These are phyloP conservation scores for Hyla sarda DNA, from an alignment of 2,113 vertebrate species.

Conservation along the genomic window DNA sequence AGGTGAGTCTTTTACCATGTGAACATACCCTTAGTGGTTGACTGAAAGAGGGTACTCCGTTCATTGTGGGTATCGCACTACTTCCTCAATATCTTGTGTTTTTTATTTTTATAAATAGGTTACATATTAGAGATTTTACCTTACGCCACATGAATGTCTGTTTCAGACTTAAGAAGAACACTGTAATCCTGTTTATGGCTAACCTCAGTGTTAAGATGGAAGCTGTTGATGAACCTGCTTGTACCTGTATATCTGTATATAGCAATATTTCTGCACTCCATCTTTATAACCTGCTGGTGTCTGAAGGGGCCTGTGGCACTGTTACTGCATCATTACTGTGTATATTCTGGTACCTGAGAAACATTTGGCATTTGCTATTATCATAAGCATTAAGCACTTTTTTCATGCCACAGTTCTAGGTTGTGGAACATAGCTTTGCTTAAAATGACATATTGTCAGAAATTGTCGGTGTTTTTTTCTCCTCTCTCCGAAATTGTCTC, in stretches of 20 bases:
- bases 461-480: neutral
- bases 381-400: neutral
- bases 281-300: slow-evolving; percentile 18
- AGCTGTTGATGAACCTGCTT: slow-evolving; percentile 13
- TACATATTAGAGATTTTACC: neutral
- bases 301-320: neutral
- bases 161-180: slow-evolving; percentile 55
- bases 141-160: neutral
- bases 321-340: slow-evolving; percentile 25
- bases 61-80: neutral
- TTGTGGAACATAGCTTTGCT: neutral
- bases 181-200: slow-evolving; percentile 2
- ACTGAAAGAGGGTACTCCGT: too few relatives aligned
- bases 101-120: too few relatives aligned
- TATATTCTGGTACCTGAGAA: slow-evolving; percentile 26
- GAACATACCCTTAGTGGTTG: too few relatives aligned
- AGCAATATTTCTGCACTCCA: slow-evolving; percentile 26
- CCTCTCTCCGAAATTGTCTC: neutral
- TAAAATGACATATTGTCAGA: neutral
- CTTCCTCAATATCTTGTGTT: neutral
- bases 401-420: neutral
- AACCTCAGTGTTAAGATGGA: neutral
- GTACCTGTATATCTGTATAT: slow-evolving; percentile 54
- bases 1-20: too few relatives aligned
- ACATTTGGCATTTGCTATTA: neutral